Percentiles rank a stretch among this genome's conserved stretches.
These are phyloP conservation scores for Oryzias javanicus DNA, from an alignment of 2,113 vertebrate genomes.

Conservation along the genomic window DNA sequence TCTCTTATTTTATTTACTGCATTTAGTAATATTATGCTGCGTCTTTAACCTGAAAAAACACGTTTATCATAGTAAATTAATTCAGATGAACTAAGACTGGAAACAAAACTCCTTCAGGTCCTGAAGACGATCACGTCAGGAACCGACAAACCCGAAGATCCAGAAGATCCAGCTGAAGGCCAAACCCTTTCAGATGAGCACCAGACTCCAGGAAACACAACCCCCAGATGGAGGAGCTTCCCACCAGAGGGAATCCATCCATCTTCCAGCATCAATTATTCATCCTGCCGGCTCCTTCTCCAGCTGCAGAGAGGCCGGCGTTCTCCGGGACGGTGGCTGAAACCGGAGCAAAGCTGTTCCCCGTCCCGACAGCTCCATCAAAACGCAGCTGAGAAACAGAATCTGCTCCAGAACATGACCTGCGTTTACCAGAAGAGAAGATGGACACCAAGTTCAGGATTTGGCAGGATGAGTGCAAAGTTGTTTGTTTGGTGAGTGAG, in stretches of 20 bases:
- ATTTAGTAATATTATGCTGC: no score
- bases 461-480: constrained; percentile 12
- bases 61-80: no score
- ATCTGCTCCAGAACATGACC: constrained; percentile 7
- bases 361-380: constrained; percentile 33
- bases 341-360: constrained; percentile 52
- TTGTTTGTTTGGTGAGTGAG: constrained; percentile 7
- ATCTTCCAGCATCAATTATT: constrained; percentile 70
- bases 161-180: not conserved
- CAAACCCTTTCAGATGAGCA: constrained; percentile 30
- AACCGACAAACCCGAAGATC: not conserved
- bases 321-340: constrained; percentile 54
- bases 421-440: constrained; percentile 9
- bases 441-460: constrained; percentile 4
- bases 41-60: no score
- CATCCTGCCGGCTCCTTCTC: constrained; percentile 41
- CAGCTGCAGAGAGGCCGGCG: constrained; percentile 53
- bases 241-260: constrained; percentile 59
- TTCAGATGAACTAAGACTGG: no score
- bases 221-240: constrained; percentile 48
- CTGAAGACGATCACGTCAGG: no score
- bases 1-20: no score
- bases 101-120: no score
- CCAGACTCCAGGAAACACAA: constrained; percentile 52
- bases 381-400: constrained; percentile 43